Conservation (phyloP, 30 jellyfish, hydroid and myxozoan species). For the Aurelia aurita region DNA sequence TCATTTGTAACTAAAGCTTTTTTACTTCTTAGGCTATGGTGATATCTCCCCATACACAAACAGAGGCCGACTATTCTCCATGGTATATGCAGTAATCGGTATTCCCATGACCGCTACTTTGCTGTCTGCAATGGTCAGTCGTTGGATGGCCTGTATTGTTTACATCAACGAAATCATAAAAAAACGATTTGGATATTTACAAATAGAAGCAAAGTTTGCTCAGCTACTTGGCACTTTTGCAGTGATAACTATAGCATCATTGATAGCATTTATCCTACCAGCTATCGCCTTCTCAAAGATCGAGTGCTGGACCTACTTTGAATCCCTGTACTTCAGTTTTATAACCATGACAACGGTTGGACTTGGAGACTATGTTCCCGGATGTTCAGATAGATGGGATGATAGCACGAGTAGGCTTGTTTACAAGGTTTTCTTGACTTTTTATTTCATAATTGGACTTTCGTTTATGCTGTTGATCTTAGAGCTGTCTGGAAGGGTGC, state of each 20-base stretch:
- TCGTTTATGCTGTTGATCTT: slow-evolving; percentile 58
- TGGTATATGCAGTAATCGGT: slow-evolving; percentile 71
- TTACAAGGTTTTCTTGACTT: slow-evolving; percentile 53
- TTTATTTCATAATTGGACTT: slow-evolving; percentile 69
- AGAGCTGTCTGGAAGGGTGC: slow-evolving; percentile 68
- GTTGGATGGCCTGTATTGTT: slow-evolving; percentile 62
- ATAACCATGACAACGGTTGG: slow-evolving; percentile 86
- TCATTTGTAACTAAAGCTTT: background rate
- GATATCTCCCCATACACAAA: slow-evolving; percentile 68
- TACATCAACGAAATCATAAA: background rate
- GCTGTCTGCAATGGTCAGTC: slow-evolving; percentile 67
- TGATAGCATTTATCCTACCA: slow-evolving; percentile 56
- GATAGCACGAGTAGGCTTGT: slow-evolving; percentile 53
- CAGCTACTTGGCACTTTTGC: slow-evolving; percentile 48
- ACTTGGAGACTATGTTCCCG: slow-evolving; percentile 74
- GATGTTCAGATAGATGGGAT: slow-evolving; percentile 67
- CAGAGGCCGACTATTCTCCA: slow-evolving; percentile 43
- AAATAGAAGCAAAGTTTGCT: slow-evolving; percentile 23
- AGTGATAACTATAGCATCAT: slow-evolving; percentile 36
- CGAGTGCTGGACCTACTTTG: slow-evolving; percentile 74
- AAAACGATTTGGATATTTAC: slow-evolving; percentile 1
- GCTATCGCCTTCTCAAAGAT: slow-evolving; percentile 46
- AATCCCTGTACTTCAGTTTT: slow-evolving; percentile 69
- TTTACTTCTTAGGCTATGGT: slow-evolving; percentile 56
- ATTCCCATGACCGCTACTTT: slow-evolving; percentile 83